A percentile compares a stretch with the other conserved stretches of the same genome.
Conservation (phyloP, 2,113 vertebrate species). For the Phainopepla nitens region DNA sequence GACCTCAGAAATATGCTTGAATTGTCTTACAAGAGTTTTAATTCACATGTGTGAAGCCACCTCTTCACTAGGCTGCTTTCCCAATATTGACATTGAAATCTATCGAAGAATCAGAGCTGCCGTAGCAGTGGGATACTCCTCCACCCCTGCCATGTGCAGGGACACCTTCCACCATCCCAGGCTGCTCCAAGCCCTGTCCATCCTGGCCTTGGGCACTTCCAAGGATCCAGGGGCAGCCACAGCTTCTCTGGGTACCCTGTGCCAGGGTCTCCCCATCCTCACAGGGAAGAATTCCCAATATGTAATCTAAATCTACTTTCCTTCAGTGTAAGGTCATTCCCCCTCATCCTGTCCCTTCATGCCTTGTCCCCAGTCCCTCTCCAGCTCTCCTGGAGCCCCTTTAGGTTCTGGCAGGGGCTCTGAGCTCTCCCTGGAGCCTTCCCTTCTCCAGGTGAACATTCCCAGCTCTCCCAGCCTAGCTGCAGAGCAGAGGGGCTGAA, state of each 20-base stretch:
- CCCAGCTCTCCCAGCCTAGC: not conserved
- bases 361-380: not conserved
- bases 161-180: fast-evolving
- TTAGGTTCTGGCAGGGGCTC: fast-evolving
- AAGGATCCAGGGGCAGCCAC: not conserved
- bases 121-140: not conserved
- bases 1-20: not conserved
- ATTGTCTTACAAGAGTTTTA: not conserved
- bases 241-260: fast-evolving
- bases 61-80: not conserved
- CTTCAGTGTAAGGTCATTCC: not conserved
- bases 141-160: fast-evolving
- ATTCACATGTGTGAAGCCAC: fast-evolving
- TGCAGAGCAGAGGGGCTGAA: not conserved
- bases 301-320: not conserved
- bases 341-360: not conserved
- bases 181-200: fast-evolving
- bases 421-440: not conserved
- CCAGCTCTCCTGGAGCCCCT: not conserved
- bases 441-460: fast-evolving
- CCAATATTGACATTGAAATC: not conserved
- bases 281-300: fast-evolving
- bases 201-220: fast-evolving
- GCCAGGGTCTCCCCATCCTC: fast-evolving
- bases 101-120: not conserved